These are phyloP conservation scores for Synchiropus splendidus DNA, from an alignment of 2,113 vertebrate species.

Conservation along the genomic window DNA sequence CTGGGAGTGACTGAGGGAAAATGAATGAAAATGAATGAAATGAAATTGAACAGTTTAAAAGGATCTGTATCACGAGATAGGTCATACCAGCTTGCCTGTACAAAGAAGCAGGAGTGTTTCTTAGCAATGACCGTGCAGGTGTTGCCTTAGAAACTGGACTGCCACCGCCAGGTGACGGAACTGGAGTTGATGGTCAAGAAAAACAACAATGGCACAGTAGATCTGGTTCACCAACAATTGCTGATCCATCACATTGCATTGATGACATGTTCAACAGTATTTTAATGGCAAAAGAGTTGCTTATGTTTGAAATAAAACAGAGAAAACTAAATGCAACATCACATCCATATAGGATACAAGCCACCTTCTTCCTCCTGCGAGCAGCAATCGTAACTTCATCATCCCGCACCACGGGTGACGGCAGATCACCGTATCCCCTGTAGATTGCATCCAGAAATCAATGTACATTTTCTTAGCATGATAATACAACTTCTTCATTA, in stretches of 20 bases:
- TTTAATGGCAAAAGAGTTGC: background rate
- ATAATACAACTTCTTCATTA: too few relatives aligned
- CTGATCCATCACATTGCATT: background rate
- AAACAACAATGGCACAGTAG: slow-evolving; percentile 7
- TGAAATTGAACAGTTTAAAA: background rate
- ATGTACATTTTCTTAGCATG: too few relatives aligned
- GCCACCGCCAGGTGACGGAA: slow-evolving; percentile 37
- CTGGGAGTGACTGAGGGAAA: slow-evolving; percentile 47
- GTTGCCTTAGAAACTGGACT: slow-evolving; percentile 32
- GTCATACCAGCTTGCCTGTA: slow-evolving; percentile 60
- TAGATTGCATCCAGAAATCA: background rate
- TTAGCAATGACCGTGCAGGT: slow-evolving; percentile 40
- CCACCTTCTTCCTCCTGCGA: slow-evolving; percentile 73
- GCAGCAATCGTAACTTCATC: slow-evolving; percentile 64
- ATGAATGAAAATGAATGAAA: background rate
- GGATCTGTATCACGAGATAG: background rate
- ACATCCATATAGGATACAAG: slow-evolving; percentile 74
- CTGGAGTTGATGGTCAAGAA: slow-evolving; percentile 36
- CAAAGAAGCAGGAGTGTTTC: slow-evolving; percentile 52
- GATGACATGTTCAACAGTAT: background rate
- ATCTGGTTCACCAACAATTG: background rate
- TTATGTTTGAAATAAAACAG: background rate
- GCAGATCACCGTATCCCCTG: slow-evolving; percentile 47
- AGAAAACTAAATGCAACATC: background rate
- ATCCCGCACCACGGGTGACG: slow-evolving; percentile 68